Percentiles rank a stretch among this genome's conserved stretches.
phyloP scores from a whole-genome alignment of 2,797 vertebrate genomes.

The Xyrichtys novacula region DNA sequence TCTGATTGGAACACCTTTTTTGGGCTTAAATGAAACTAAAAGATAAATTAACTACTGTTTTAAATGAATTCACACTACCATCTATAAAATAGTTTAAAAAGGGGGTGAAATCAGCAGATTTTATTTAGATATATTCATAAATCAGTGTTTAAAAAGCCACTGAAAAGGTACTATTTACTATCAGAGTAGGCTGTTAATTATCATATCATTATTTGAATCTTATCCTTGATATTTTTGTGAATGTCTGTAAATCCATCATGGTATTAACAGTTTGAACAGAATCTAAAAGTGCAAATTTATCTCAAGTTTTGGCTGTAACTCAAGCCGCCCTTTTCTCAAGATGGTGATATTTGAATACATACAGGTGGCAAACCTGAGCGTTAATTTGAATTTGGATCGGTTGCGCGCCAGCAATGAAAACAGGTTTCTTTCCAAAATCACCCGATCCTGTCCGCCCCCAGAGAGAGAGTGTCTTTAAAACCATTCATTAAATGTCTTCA shows the following conservation, averaged over 20 bases:
- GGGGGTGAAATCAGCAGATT: no score
- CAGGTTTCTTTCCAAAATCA: constrained; percentile 33
- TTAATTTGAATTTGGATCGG: constrained; percentile 34
- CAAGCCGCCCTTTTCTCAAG: neutral
- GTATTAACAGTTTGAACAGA: neutral
- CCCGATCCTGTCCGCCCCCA: constrained; percentile 59
- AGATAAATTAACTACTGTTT: no score
- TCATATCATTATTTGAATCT: neutral
- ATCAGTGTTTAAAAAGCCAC: no score
- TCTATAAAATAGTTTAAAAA: no score
- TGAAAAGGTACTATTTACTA: no score
- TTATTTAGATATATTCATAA: no score
- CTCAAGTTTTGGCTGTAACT: neutral
- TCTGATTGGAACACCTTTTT: no score
- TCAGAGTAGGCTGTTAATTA: no score
- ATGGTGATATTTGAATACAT: neutral
- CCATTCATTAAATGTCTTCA: constrained; percentile 55
- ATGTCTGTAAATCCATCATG: neutral
- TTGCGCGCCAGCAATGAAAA: constrained; percentile 23
- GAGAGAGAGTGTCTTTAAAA: constrained; percentile 31
- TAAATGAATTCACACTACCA: no score
- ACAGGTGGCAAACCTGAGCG: constrained; percentile 41
- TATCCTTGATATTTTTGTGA: neutral
- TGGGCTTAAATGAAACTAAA: no score
- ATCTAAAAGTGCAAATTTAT: neutral